phyloP scores from a whole-genome alignment of 2,113 vertebrate species.

The Oxygymnocypris stewartii region DNA sequence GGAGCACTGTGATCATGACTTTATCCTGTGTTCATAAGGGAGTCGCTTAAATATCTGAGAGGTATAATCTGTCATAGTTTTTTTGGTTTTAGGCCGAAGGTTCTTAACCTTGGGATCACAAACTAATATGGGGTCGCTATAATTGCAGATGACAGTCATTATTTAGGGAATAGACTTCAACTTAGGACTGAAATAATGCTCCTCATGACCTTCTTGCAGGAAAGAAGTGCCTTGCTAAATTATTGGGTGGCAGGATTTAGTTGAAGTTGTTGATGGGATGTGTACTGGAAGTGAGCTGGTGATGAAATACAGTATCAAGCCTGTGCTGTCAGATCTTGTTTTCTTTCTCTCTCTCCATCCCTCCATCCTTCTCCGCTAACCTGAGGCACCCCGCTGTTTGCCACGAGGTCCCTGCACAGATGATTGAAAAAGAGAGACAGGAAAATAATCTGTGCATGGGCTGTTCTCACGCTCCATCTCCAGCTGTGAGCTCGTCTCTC shows the following conservation, averaged over 20 bases:
- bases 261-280: conserved; percentile 4
- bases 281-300: conserved; percentile 7
- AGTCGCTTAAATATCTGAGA: conserved; percentile 33
- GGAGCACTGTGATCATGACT: conserved; percentile 20
- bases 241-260: conserved; percentile 11
- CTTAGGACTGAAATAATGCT: background rate
- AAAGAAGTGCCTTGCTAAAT: background rate
- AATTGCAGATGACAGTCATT: background rate
- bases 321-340: conserved; percentile 1
- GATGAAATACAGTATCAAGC: conserved; percentile 10
- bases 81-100: background rate
- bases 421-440: conserved; percentile 19
- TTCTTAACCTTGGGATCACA: background rate
- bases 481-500: conserved; percentile 60
- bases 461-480: conserved; percentile 24
- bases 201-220: background rate
- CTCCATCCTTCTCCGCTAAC: conserved; percentile 2
- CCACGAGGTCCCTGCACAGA: conserved; percentile 4
- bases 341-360: background rate
- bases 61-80: conserved; percentile 1
- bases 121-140: background rate
- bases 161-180: background rate
- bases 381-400: background rate
- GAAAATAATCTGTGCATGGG: background rate
- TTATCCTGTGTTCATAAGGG: conserved; percentile 14